phyloP scores from a whole-genome alignment of 1,140 invertebrate species.

The Littorina saxatilis region DNA sequence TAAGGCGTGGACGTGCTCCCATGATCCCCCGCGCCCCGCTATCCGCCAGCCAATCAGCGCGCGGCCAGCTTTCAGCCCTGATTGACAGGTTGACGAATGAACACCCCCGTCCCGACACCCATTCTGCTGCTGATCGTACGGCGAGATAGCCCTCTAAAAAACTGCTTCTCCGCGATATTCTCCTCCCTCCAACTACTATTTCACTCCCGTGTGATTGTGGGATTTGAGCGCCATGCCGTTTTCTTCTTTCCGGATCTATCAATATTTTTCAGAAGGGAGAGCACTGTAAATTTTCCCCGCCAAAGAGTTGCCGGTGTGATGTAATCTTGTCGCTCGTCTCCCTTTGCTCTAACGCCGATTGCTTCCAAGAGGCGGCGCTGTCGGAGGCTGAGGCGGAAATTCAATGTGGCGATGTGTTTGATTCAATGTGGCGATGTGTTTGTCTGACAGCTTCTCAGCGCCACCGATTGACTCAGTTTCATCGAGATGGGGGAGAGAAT shows the following conservation, averaged over 20 bases:
- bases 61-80: background rate
- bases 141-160: background rate
- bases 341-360: slow-evolving; percentile 27
- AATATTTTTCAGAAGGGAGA: background rate
- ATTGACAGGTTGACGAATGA: slow-evolving; percentile 17
- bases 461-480: background rate
- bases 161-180: background rate
- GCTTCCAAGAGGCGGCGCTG: slow-evolving; percentile 14
- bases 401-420: slow-evolving; percentile 8
- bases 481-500: no score
- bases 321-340: slow-evolving; percentile 12
- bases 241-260: background rate
- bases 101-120: background rate
- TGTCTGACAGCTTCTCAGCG: background rate
- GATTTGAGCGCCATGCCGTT: background rate
- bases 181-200: background rate
- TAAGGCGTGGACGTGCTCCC: background rate
- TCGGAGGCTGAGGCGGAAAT: background rate
- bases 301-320: slow-evolving; percentile 1
- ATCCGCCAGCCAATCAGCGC: slow-evolving; percentile 6
- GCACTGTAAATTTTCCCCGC: background rate
- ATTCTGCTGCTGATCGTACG: background rate
- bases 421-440: background rate
- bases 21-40: background rate
- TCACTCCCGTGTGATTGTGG: background rate